A percentile compares a stretch with the other conserved stretches of the same genome.
These are phyloP conservation scores for Ostrea edulis DNA, from an alignment of 1,140 invertebrate genomes.

Conservation along the genomic window DNA sequence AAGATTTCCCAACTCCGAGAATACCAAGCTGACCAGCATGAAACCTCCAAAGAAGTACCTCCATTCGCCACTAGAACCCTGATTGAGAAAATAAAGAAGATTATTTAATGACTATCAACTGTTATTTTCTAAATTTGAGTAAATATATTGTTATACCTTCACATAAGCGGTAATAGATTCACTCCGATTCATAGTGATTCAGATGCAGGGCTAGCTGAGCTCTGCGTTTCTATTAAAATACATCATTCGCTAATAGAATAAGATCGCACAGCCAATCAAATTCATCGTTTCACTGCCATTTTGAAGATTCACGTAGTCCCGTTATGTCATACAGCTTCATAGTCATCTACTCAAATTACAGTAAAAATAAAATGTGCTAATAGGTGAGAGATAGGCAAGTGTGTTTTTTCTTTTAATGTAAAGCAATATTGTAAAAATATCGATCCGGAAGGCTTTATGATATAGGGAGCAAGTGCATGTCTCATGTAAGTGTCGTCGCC, in stretches of 20 bases:
- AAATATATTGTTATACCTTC: neutral
- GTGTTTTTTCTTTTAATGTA: too few species aligned
- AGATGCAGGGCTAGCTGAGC: neutral
- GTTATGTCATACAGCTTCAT: neutral
- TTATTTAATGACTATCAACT: neutral
- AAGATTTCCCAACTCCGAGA: slow-evolving; percentile 33
- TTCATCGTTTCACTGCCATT: neutral
- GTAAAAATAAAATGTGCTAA: neutral
- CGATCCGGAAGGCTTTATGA: too few species aligned
- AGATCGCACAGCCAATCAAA: neutral
- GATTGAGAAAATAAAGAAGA: neutral
- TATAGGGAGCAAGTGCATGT: too few species aligned
- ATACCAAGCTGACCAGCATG: slow-evolving; percentile 22
- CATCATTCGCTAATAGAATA: neutral
- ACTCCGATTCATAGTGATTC: slow-evolving; percentile 6
- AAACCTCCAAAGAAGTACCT: slow-evolving; percentile 28
- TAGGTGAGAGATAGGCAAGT: neutral
- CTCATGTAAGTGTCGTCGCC: too few species aligned
- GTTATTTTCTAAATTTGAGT: neutral
- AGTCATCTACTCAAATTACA: neutral
- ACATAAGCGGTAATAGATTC: slow-evolving; percentile 14
- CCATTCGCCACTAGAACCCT: slow-evolving; percentile 8
- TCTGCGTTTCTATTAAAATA: neutral
- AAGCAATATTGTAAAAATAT: too few species aligned
- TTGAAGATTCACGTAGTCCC: neutral